phyloP scores from a whole-genome alignment of 2,113 vertebrate genomes.

The Pelecanoides urinatrix region DNA sequence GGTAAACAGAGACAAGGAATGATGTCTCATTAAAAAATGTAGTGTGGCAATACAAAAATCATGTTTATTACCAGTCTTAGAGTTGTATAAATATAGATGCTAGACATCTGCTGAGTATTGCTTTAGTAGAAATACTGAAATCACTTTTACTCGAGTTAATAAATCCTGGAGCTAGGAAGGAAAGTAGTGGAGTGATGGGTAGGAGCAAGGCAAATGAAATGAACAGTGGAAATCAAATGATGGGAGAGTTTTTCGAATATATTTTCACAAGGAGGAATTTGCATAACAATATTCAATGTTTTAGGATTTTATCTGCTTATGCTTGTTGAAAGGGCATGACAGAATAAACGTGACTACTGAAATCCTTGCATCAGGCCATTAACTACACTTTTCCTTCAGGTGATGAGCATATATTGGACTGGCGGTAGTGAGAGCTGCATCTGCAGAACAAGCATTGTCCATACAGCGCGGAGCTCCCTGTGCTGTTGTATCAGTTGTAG shows the following conservation, averaged over 20 bases:
- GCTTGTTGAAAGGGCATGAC: not conserved
- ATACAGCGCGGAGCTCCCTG: not conserved
- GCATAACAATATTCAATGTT: not conserved
- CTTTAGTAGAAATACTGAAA: not conserved
- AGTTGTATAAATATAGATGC: slow-evolving; percentile 48
- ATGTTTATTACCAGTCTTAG: slow-evolving; percentile 36
- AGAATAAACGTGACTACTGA: not conserved
- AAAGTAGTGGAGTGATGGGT: not conserved
- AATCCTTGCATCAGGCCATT: not conserved
- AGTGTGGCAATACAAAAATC: slow-evolving; percentile 32
- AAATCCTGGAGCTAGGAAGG: not conserved
- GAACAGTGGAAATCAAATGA: not conserved
- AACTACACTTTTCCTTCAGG: not conserved
- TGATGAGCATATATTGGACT: not conserved
- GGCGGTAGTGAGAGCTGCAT: not conserved
- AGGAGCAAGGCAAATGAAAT: not conserved
- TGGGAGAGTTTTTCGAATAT: not conserved
- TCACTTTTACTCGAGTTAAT: not conserved
- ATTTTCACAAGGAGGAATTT: not conserved
- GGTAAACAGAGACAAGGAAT: slow-evolving; percentile 19
- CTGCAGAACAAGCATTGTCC: not conserved
- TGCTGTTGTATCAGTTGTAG: not conserved
- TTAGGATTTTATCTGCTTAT: not conserved
- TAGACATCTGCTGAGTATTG: slow-evolving; percentile 34
- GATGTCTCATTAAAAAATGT: slow-evolving; percentile 38